Evolutionary conservation across 2,797 vertebrate species (phyloP), one percentile per base, ranked within the genome.

Genomic region (Rallus crepitans): DNA sequence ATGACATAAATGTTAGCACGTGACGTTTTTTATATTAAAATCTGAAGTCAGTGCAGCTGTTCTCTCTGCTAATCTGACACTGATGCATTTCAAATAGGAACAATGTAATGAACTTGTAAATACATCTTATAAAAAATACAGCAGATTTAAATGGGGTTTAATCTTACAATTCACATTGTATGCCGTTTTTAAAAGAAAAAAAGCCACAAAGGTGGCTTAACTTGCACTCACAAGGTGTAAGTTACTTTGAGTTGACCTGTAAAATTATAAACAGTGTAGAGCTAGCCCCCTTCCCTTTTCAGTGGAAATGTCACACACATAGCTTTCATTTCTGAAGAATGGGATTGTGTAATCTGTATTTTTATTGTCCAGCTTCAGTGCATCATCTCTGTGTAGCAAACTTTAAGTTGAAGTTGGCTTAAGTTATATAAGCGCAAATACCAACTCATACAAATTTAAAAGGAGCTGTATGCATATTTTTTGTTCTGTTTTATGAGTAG

Each of bases 311-410:
- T 60, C 56, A 25, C 52, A 56, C 40, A 7, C 3, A 1, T 17
- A 52, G n/a, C 40, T 81, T 86, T 69, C 3, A 20, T 85, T 77
- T 83, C 64, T 75, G 17, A 59, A 73, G 35, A 35, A 5, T 52
- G 27, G 39, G 13, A 73, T 13, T 4, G 8, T 83, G 28, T 72
- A 31, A 24, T 50, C 27, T 71, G 14, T 60, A 5, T 47, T 59
- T 69, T 82, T 77, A 18, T 84, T 84, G 82, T 80, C 35, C 48
- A 47, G 0, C 7, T 42, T 77, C 39, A 82, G 28, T 85, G n/a
- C 42, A 45, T 45, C 35, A 47, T 61, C 17, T 73, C 31, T 60
- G 0, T 3, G 2, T 60, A 77, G 27, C 27, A 20, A 50, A 0
- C 45, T 6, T 68, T 24, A 42, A 66, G 7, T 61, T 6, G 76